Conservation (phyloP, 2,113 vertebrate species). For the Craseonycteris thonglongyai region DNA sequence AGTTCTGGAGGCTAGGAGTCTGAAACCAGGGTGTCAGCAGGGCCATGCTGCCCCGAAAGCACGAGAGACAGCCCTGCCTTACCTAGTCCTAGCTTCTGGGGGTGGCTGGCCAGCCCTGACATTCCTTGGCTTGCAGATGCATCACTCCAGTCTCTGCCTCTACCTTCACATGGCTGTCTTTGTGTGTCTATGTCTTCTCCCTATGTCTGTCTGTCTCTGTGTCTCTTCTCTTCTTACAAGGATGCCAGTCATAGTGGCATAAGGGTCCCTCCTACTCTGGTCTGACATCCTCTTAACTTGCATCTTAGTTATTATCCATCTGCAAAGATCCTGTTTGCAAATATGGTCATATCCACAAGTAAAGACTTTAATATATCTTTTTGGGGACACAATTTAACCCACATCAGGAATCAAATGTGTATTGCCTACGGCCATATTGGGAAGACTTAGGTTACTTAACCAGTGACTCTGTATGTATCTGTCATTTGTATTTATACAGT, state of each 20-base stretch:
- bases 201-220: neutral
- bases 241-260: neutral
- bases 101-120: fast-evolving
- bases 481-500: neutral
- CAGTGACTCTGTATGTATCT: neutral
- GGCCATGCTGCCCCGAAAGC: neutral
- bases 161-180: fast-evolving
- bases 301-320: neutral
- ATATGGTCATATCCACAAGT: neutral
- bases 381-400: neutral
- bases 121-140: neutral
- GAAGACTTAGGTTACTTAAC: neutral
- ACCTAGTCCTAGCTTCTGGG: neutral
- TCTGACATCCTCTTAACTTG: neutral
- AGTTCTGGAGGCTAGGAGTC: neutral
- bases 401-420: neutral
- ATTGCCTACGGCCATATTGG: neutral
- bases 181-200: neutral
- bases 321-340: neutral
- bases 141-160: fast-evolving
- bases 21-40: neutral
- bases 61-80: neutral
- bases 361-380: neutral
- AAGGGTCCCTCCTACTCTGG: neutral
- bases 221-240: neutral